Conservation (phyloP, 1,140 invertebrate genomes). For the Drosophila nikananu region DNA sequence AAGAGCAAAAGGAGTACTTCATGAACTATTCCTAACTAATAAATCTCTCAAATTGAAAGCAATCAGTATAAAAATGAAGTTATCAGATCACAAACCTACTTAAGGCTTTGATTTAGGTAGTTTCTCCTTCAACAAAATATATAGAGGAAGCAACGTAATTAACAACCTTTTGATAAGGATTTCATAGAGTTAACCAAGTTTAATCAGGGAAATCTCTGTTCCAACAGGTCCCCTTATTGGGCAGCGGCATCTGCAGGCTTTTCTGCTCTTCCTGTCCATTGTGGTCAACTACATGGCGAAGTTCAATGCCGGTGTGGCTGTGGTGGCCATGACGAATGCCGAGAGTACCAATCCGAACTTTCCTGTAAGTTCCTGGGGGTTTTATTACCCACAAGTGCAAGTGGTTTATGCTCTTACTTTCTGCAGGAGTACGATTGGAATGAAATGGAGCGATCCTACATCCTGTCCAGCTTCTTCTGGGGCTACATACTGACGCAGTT, state of each 20-base stretch:
- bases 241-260: slow-evolving; percentile 70
- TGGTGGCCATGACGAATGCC: slow-evolving; percentile 79
- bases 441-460: slow-evolving; percentile 86
- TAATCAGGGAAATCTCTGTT: no score
- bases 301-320: slow-evolving; percentile 71
- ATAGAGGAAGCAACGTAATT: not conserved
- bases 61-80: not conserved
- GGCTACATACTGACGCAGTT: slow-evolving; percentile 87
- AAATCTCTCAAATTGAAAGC: not conserved
- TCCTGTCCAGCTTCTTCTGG: slow-evolving; percentile 90
- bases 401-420: not conserved
- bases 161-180: not conserved
- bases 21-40: not conserved
- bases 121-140: not conserved
- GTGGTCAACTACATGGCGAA: slow-evolving; percentile 71
- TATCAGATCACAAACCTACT: not conserved
- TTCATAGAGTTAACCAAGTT: not conserved
- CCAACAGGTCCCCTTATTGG: slow-evolving; percentile 65
- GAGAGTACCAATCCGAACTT: slow-evolving; percentile 70
- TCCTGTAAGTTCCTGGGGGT: slow-evolving; percentile 46
- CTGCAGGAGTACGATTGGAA: slow-evolving; percentile 86
- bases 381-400: not conserved
- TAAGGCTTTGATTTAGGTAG: slow-evolving; percentile 8
- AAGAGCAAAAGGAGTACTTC: not conserved
- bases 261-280: slow-evolving; percentile 73